phyloP scores from a whole-genome alignment of 2,113 vertebrate species.

The Mystacornis crossleyi region DNA sequence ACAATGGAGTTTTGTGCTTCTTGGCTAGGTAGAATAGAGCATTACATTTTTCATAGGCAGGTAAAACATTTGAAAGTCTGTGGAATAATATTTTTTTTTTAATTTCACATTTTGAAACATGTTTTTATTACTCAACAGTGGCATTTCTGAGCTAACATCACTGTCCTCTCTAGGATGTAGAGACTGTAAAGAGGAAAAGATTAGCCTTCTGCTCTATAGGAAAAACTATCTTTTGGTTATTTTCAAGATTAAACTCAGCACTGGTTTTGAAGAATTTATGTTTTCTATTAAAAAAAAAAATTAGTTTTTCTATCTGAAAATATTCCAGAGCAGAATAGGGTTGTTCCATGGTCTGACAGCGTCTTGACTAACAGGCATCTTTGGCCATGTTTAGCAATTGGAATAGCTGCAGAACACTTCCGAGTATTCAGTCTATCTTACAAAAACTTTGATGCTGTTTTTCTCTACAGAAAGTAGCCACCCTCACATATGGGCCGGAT shows the following conservation, averaged over 20 bases:
- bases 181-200: background rate
- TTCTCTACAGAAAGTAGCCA: background rate
- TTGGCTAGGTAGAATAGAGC: background rate
- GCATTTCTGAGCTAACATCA: background rate
- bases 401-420: background rate
- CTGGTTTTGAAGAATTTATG: background rate
- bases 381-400: background rate
- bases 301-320: background rate
- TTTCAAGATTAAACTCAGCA: background rate
- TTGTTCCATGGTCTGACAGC: background rate
- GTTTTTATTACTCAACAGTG: background rate
- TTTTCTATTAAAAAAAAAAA: background rate
- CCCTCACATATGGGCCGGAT: rapidly evolving
- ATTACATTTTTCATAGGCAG: background rate
- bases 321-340: background rate
- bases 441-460: background rate
- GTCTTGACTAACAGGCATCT: background rate
- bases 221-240: background rate
- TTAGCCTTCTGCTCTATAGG: background rate
- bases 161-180: background rate
- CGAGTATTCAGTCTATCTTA: background rate
- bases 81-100: background rate
- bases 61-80: background rate
- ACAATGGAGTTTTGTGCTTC: background rate
- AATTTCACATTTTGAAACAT: background rate